Base-by-base conservation (phyloP, 2,113 vertebrate genomes). In the Vidua macroura region DNA sequence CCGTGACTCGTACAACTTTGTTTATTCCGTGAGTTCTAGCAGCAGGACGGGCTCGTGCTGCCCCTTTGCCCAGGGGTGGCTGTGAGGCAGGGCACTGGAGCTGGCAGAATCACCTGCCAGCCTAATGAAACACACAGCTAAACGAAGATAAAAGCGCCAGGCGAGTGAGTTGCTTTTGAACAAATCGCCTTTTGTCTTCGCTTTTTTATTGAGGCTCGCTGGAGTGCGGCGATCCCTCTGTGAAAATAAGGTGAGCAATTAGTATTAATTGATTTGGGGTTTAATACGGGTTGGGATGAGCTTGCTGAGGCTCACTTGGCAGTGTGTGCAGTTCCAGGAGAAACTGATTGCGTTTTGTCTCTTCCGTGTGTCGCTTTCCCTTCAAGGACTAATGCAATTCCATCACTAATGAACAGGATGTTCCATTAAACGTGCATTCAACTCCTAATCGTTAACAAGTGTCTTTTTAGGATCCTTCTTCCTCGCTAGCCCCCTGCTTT, bases 191-290 rank as follows among this genome's bases (percentile, higher is more conserved):
- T 82, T 90, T 85, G 86, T 49, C 30, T 49, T 22, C 1, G 10
- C 44, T 52, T 19, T 43, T 59, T 70, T 66, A 33, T 43, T n/a
- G 70, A 82, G 81, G 87, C 52, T 93, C 79, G 78, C 62, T 64
- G 53, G 60, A 69, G 72, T 84, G 79, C 11, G 1, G 62, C 74
- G 73, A 52, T 90, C 69, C 69, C 67, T 67, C 31, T 28, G 76
- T 92, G 73, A 80, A 76, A 96, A 70, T 92, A 70, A 94, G 91
- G 90, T 79, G 67, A 88, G 82, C 89, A 84, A 60, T 96, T 94
- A 88, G 72, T 72, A 80, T 64, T 86, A 85, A 90, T 88, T 88
- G 86, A 92, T 93, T 78, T 88, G 62, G 21, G 60, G 27, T 74
- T 84, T 87, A 31, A 16, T 81, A 52, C 21, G 6, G 9, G 13